Percentiles rank a stretch among this genome's conserved stretches.
phyloP scores from a whole-genome alignment of 2,888 invertebrate species.

The Keiferia lycopersicella region DNA sequence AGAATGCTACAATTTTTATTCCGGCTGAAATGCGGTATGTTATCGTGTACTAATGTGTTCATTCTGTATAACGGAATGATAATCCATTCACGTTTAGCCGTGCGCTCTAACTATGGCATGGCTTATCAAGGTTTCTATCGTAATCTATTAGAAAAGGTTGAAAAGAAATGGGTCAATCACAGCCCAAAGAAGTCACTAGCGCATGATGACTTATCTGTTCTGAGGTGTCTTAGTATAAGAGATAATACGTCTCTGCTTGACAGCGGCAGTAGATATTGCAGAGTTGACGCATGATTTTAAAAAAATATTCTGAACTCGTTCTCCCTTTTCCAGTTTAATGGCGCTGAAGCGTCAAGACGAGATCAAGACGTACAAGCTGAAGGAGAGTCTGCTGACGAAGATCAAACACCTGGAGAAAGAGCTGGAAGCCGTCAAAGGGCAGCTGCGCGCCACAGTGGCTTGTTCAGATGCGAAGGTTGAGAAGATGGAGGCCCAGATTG shows the following conservation, averaged over 20 bases:
- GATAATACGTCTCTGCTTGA: no score
- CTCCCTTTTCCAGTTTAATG: constrained; percentile 52
- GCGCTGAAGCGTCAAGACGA: constrained; percentile 61
- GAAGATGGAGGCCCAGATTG: constrained; percentile 57
- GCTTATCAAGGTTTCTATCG: neutral
- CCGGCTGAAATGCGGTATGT: neutral
- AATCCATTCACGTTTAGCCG: neutral
- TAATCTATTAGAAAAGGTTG: neutral
- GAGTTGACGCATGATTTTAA: no score
- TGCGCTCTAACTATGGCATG: neutral
- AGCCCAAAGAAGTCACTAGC: neutral
- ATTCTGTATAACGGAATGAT: neutral
- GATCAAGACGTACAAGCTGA: constrained; percentile 46
- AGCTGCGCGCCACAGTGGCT: constrained; percentile 49
- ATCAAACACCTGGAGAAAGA: constrained; percentile 60
- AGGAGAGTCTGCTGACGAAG: constrained; percentile 47
- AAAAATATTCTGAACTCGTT: neutral
- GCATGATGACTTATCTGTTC: no score
- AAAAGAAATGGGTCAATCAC: neutral
- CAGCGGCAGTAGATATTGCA: no score
- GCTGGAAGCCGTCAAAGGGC: constrained; percentile 55
- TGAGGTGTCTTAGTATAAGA: no score
- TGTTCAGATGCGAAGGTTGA: constrained; percentile 58
- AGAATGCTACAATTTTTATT: neutral
- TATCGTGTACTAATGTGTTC: neutral